phyloP scores from a whole-genome alignment of 2,113 vertebrate genomes.

The Larimichthys polyactis region DNA sequence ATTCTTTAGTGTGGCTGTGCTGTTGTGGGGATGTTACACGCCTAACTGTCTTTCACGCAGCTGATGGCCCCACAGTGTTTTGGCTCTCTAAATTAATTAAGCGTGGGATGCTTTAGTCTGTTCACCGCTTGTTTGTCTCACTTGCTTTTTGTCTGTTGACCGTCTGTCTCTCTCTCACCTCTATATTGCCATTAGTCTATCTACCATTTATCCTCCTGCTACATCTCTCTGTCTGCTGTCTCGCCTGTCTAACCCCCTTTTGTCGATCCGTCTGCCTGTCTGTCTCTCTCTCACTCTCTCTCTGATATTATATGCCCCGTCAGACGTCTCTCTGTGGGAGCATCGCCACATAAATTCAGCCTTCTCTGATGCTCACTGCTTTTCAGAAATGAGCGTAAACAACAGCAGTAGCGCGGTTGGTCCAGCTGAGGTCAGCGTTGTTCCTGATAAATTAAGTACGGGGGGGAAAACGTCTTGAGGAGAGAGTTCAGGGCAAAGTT shows the following conservation, averaged over 20 bases:
- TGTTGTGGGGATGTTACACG: slow-evolving; percentile 40
- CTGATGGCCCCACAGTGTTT: slow-evolving; percentile 56
- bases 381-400: slow-evolving; percentile 58
- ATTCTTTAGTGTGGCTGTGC: slow-evolving; percentile 51
- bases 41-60: slow-evolving; percentile 61
- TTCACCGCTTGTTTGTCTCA: slow-evolving; percentile 52
- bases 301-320: slow-evolving; percentile 27
- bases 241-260: background rate
- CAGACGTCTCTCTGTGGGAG: slow-evolving; percentile 39
- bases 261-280: background rate
- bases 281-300: slow-evolving; percentile 35
- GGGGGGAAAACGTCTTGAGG: slow-evolving; percentile 7
- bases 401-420: slow-evolving; percentile 65
- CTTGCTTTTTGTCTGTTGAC: slow-evolving; percentile 45
- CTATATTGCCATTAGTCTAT: background rate
- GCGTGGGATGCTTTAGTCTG: slow-evolving; percentile 62
- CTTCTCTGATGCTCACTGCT: slow-evolving; percentile 42
- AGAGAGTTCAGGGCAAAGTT: slow-evolving; percentile 30
- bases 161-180: slow-evolving; percentile 38
- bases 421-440: slow-evolving; percentile 82
- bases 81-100: slow-evolving; percentile 75
- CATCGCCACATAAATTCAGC: slow-evolving; percentile 63
- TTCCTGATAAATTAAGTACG: slow-evolving; percentile 68
- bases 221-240: slow-evolving; percentile 20
- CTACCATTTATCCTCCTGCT: slow-evolving; percentile 17